phyloP scores from a whole-genome alignment of 2,113 vertebrate genomes.

The Cervus canadensis region DNA sequence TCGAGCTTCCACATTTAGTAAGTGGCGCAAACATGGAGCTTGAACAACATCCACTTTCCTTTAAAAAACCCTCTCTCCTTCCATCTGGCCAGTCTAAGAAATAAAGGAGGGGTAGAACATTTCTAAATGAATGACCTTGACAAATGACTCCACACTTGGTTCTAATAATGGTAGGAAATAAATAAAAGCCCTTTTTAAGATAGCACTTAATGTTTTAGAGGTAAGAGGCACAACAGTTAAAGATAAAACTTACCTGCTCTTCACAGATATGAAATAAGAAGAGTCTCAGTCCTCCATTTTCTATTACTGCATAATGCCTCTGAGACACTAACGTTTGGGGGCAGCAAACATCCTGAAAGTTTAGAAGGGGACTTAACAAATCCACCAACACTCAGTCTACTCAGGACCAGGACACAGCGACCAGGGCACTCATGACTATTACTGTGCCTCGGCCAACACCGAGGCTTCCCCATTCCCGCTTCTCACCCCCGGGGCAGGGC shows the following conservation, averaged over 20 bases:
- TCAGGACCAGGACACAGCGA: background rate
- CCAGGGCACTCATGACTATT: background rate
- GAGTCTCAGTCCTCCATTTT: background rate
- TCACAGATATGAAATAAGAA: conserved; percentile 10
- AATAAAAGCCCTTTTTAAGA: background rate
- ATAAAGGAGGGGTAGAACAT: background rate
- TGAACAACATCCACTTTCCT: background rate
- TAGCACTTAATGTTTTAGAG: background rate
- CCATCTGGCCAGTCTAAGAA: background rate
- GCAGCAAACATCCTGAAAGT: conserved; percentile 20
- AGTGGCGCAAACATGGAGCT: background rate
- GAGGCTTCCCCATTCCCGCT: background rate
- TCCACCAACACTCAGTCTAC: background rate
- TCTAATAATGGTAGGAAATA: conserved; percentile 22
- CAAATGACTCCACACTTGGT: background rate
- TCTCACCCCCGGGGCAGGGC: background rate
- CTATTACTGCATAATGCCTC: background rate
- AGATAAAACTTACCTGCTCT: background rate
- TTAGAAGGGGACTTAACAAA: conserved; percentile 24
- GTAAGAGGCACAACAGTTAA: background rate
- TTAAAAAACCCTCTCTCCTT: background rate
- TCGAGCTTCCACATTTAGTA: background rate
- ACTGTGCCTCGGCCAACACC: background rate
- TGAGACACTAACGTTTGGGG: background rate
- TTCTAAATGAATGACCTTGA: conserved; percentile 20